Evolutionary conservation across 1,140 invertebrate genomes (phyloP).

Genomic region (Antheraea pernyi): DNA sequence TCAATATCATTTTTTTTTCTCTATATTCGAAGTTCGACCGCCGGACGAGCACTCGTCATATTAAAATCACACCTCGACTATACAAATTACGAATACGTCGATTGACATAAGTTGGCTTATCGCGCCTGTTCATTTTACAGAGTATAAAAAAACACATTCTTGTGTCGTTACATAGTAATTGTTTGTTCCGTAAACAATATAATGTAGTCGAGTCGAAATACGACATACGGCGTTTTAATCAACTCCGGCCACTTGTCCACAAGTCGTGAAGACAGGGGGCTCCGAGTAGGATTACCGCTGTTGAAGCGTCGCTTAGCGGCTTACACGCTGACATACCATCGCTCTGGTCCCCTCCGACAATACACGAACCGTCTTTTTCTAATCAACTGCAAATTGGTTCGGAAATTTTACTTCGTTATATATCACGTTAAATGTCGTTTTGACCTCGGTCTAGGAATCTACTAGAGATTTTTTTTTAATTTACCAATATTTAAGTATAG

Average conservation of each 20-base stretch:
- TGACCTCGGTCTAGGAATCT: no score
- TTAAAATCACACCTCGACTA: no score
- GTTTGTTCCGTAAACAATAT: background rate
- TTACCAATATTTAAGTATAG: no score
- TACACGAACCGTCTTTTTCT: background rate
- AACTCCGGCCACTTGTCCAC: slow-evolving; percentile 21
- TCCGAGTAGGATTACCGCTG: background rate
- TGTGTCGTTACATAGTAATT: background rate
- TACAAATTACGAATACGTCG: no score
- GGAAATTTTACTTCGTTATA: background rate
- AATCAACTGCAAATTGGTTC: background rate
- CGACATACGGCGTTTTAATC: slow-evolving; percentile 54
- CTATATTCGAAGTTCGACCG: no score
- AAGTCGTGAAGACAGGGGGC: slow-evolving; percentile 9
- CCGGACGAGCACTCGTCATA: no score
- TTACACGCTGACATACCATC: background rate
- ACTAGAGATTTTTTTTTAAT: no score
- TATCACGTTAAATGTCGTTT: background rate
- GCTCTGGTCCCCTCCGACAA: slow-evolving; percentile 14
- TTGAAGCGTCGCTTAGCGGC: background rate
- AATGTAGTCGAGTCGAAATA: slow-evolving; percentile 14
- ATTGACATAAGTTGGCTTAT: no score
- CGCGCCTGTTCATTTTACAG: no score
- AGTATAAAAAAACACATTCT: no score
- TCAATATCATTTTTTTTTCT: no score